Percentiles rank a stretch among this genome's conserved stretches.
Conservation (phyloP, 2,113 vertebrate genomes). For the Tyto alba region DNA sequence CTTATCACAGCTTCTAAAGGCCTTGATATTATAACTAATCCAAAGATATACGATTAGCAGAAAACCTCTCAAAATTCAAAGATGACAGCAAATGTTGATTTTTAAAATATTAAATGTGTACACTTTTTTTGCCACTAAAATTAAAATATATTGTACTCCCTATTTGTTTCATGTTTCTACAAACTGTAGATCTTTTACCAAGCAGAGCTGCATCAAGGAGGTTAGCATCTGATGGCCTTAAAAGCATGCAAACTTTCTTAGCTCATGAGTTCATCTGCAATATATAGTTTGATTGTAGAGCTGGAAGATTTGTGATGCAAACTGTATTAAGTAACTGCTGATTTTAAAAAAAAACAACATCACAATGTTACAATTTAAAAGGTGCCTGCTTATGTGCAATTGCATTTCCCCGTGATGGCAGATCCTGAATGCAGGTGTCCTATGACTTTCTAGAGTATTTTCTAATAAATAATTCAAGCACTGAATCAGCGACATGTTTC, state of each 20-base stretch:
- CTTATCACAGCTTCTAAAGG: background rate
- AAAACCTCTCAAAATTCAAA: background rate
- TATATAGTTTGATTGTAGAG: background rate
- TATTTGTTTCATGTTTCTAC: background rate
- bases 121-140: background rate
- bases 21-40: background rate
- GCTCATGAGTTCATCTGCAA: background rate
- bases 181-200: background rate
- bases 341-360: background rate
- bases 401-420: background rate
- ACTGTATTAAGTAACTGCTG: background rate
- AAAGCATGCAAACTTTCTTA: background rate
- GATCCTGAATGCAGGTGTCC: background rate
- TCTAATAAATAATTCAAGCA: conserved; percentile 19
- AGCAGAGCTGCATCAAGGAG: background rate
- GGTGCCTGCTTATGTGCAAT: background rate
- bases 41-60: background rate
- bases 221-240: background rate
- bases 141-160: background rate
- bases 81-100: background rate
- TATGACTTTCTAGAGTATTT: background rate
- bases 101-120: background rate
- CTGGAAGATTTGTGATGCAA: background rate
- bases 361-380: background rate
- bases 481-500: background rate